phyloP scores from a whole-genome alignment of 2,113 vertebrate genomes.

The Colaptes auratus region DNA sequence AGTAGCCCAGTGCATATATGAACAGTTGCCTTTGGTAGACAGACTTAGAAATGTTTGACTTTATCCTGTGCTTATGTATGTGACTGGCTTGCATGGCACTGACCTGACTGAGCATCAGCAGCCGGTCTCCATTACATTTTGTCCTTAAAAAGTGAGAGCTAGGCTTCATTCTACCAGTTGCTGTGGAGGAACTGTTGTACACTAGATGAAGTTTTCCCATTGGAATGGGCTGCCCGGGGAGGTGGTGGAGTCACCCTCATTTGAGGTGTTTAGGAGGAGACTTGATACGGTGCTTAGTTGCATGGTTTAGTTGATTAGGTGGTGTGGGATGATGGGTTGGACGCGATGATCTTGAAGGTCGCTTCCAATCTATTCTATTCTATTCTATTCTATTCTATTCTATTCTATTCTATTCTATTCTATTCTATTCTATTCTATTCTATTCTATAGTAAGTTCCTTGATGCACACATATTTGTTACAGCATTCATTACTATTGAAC shows the following conservation, averaged over 20 bases:
- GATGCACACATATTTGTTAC: background rate
- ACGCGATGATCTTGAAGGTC: no score
- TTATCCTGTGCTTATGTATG: background rate
- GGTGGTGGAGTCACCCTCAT: no score
- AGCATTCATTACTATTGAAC: background rate
- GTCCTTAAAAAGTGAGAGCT: background rate
- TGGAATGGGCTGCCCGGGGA: no score
- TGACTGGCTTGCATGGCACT: background rate
- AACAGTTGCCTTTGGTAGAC: background rate
- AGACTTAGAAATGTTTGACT: background rate
- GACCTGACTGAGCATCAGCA: background rate
- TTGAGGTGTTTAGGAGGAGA: no score
- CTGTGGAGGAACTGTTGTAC: background rate
- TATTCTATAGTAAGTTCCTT: background rate
- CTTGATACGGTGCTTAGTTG: no score
- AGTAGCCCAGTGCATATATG: no score
- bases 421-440: no score
- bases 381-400: no score
- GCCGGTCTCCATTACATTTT: background rate
- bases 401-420: no score
- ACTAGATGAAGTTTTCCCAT: background rate
- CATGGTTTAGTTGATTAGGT: no score
- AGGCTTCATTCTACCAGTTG: background rate
- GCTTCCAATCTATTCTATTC: no score
- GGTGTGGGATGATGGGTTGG: no score